phyloP scores from a whole-genome alignment of 2,888 invertebrate species.

The Sialis lutaria region DNA sequence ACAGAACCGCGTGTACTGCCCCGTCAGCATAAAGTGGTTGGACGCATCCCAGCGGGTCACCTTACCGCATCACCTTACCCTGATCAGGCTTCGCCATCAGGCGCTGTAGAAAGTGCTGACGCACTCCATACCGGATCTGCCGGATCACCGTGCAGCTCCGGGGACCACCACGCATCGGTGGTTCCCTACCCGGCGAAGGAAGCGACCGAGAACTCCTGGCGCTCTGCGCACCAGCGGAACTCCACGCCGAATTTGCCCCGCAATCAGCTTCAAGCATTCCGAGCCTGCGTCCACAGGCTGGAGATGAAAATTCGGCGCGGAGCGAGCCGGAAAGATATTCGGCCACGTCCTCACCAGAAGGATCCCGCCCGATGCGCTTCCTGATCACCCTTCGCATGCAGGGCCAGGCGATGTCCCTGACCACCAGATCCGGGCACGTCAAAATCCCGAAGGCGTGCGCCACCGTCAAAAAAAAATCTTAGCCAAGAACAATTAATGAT shows the following conservation, averaged over 20 bases:
- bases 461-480: too few relatives aligned
- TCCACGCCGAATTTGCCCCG: constrained; percentile 3
- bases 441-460: too few relatives aligned
- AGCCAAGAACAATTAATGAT: too few relatives aligned
- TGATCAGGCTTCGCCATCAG: constrained; percentile 12
- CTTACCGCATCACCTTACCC: constrained; percentile 14
- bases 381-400: too few relatives aligned
- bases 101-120: not conserved
- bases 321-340: too few relatives aligned
- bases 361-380: too few relatives aligned
- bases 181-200: constrained; percentile 4
- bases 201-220: constrained; percentile 6
- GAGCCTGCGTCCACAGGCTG: constrained; percentile 12
- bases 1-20: constrained; percentile 16
- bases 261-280: constrained; percentile 11
- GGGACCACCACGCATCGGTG: not conserved
- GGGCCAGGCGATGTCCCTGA: too few relatives aligned
- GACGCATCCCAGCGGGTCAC: constrained; percentile 8
- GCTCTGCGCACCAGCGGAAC: constrained; percentile 11
- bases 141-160: not conserved
- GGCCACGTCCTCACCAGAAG: too few relatives aligned
- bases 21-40: constrained; percentile 16
- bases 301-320: constrained; percentile 6
- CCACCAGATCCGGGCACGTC: too few relatives aligned
- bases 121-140: not conserved